Evolutionary conservation across 30 jellyfish, hydroid and myxozoan species (phyloP).

Genomic region (Catostylus mosaicus): DNA sequence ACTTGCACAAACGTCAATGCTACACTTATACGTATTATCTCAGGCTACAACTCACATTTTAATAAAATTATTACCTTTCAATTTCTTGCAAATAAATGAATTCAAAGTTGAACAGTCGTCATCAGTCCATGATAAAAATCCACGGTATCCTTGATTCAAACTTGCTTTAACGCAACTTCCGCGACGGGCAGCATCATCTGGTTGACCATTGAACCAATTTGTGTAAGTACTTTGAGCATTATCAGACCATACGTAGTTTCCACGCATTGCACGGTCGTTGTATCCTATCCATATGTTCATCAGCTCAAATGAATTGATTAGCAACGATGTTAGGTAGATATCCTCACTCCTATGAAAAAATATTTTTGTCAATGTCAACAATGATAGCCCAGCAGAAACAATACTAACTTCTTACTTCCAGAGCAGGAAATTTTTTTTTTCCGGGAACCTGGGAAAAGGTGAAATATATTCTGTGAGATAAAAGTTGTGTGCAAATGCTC

Average conservation of each 20-base stretch:
- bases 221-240: constrained; percentile 66
- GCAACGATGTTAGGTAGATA: constrained; percentile 66
- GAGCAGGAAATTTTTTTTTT: too few relatives aligned
- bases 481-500: too few relatives aligned
- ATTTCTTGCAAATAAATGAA: constrained; percentile 74
- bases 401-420: too few relatives aligned
- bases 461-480: too few relatives aligned
- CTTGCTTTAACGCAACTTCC: constrained; percentile 80
- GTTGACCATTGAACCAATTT: constrained; percentile 94
- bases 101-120: constrained; percentile 57
- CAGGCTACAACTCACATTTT: background rate
- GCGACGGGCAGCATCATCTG: constrained; percentile 82
- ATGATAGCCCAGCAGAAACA: too few relatives aligned
- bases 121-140: constrained; percentile 73
- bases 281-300: constrained; percentile 89
- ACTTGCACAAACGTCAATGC: too few relatives aligned
- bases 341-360: constrained; percentile 62
- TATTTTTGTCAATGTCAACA: background rate
- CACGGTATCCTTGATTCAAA: constrained; percentile 69
- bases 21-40: too few relatives aligned
- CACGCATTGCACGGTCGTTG: constrained; percentile 63
- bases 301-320: constrained; percentile 51
- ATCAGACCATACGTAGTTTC: constrained; percentile 87
- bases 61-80: constrained; percentile 63
- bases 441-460: too few relatives aligned